A percentile compares a stretch with the other conserved stretches of the same genome.
These are phyloP conservation scores for Silurus meridionalis DNA, from an alignment of 2,113 vertebrate genomes.

Conservation along the genomic window DNA sequence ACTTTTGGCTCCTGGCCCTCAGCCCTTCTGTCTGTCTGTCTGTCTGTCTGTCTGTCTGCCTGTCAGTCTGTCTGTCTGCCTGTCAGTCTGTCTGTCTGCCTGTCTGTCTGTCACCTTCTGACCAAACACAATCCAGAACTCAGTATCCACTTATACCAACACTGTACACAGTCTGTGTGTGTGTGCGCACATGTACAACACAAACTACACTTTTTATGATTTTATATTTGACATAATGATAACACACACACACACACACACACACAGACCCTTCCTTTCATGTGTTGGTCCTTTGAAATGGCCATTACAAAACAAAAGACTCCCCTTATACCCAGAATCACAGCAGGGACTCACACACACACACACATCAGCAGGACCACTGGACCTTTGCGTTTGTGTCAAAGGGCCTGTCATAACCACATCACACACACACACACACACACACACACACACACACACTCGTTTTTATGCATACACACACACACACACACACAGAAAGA, in stretches of 20 bases:
- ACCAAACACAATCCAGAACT: neutral
- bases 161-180: neutral
- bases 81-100: no score
- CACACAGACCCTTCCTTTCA: constrained; percentile 54
- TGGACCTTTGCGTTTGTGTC: constrained; percentile 73
- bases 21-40: no score
- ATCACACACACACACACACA: constrained; percentile 12
- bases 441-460: constrained; percentile 8
- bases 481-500: constrained; percentile 59
- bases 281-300: constrained; percentile 66
- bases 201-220: neutral
- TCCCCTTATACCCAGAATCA: constrained; percentile 66
- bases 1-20: no score
- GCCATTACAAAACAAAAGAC: constrained; percentile 63
- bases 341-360: constrained; percentile 62
- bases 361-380: constrained; percentile 69
- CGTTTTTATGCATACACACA: constrained; percentile 51
- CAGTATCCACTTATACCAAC: no score
- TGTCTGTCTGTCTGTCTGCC: no score
- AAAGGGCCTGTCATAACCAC: constrained; percentile 75
- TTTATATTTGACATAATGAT: neutral
- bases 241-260: constrained; percentile 10
- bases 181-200: no score
- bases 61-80: no score
- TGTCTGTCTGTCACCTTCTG: neutral